These are phyloP conservation scores for Anisognathus igniventris DNA, from an alignment of 2,797 vertebrate species.

Conservation along the genomic window DNA sequence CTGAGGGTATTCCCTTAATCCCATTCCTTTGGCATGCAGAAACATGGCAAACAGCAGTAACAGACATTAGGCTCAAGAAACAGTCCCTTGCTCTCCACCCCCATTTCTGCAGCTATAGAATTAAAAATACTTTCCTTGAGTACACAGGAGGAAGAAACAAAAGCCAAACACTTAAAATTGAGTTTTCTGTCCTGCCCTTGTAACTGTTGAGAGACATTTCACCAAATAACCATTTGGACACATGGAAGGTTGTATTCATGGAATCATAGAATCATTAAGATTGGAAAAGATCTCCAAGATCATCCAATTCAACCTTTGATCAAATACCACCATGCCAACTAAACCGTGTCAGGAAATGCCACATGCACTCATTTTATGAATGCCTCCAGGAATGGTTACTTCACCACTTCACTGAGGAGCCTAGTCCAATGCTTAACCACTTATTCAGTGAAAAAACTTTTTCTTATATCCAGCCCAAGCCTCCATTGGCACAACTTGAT, in stretches of 20 bases:
- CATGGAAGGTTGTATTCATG: background rate
- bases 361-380: background rate
- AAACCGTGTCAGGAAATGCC: background rate
- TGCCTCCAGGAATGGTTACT: background rate
- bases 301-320: background rate
- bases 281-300: background rate
- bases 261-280: background rate
- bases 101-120: background rate
- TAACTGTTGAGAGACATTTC: background rate
- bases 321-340: background rate
- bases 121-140: background rate
- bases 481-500: background rate
- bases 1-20: constrained; percentile 8
- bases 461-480: background rate
- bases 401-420: background rate
- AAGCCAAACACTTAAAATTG: background rate
- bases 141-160: background rate
- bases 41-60: background rate
- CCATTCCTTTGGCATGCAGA: background rate
- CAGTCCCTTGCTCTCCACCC: background rate
- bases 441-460: background rate
- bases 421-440: background rate
- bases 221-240: background rate
- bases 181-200: background rate
- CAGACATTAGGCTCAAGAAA: background rate